Base-by-base conservation (phyloP, 2,113 vertebrate species). In the Stictonetta naevosa region DNA sequence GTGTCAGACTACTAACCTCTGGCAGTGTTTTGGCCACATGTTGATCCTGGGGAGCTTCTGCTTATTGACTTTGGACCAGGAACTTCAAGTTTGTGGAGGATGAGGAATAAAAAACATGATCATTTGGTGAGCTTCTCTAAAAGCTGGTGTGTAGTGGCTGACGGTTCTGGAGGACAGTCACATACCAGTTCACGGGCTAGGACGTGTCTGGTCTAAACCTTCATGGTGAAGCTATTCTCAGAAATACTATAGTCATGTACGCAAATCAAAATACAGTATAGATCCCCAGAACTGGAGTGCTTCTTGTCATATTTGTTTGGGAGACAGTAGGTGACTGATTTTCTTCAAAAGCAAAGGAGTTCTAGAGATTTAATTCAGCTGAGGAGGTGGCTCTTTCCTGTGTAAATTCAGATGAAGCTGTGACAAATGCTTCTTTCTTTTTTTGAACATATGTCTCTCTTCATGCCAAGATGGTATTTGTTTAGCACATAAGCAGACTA, bases 361-460 rank as follows among this genome's bases (percentile, higher is more conserved):
- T 77, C 6, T 46, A 77, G 67, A 13, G 8, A 26, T 80, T 71
- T 69, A 64, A 62, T 85, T 95, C 21, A 66, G 14, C 12, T 69
- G 40, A 78, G 66, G 78, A 53, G 59, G 67, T 21, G 46, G 33
- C 29, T 85, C 25, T 90, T 80, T 46, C 34, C 55, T 74, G 5
- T 33, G 26, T 86, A 71, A 74, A 77, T 83, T 88, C 44, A 86
- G 67, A 19, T 83, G 82, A 12, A 19, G 13, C 8, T 46, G 66
- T 40, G 75, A 94, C 59, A 93, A 80, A 81, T 46, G 85, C 28
- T 56, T 89, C 69, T 91, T 89, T 55, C 33, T 84, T 79, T 64
- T 64, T 74, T 38, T 52, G 59, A 83, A 66, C 52, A 46, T 84
- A 29, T 36, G 62, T 64, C 29, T 87, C 1, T 71, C 18, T 86